Percentiles rank a stretch among this genome's conserved stretches.
These are phyloP conservation scores for Perithous albicinctus DNA, from an alignment of 2,888 invertebrate genomes.

Conservation along the genomic window DNA sequence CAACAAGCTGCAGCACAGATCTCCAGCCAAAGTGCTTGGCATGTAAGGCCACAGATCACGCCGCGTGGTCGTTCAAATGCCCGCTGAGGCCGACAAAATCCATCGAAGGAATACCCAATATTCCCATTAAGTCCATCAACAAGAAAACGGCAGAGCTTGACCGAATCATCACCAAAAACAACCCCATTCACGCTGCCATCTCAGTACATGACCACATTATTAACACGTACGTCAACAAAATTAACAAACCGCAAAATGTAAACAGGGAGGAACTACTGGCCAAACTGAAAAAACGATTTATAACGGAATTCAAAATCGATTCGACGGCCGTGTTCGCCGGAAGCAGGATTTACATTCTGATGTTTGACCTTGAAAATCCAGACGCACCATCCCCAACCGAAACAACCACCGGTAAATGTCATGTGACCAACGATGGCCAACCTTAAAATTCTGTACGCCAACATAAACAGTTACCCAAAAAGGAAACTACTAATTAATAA, in stretches of 20 bases:
- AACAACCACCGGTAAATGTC: not conserved
- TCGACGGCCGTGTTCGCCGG: not conserved
- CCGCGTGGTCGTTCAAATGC: slow-evolving; percentile 20
- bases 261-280: not conserved
- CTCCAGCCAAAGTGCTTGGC: slow-evolving; percentile 24
- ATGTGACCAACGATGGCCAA: slow-evolving; percentile 4
- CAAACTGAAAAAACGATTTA: too few relatives aligned
- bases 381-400: slow-evolving; percentile 7
- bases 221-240: too few relatives aligned
- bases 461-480: not conserved
- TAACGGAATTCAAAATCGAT: not conserved
- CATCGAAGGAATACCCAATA: slow-evolving; percentile 2
- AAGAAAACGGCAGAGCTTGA: slow-evolving; percentile 13
- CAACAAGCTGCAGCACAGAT: not conserved
- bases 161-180: not conserved
- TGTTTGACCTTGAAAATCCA: too few relatives aligned
- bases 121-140: slow-evolving; percentile 3
- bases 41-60: slow-evolving; percentile 17
- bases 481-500: too few relatives aligned
- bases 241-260: slow-evolving; percentile 8
- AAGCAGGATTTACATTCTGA: too few relatives aligned
- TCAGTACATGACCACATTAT: too few relatives aligned
- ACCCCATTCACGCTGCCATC: slow-evolving; percentile 7
- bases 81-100: not conserved
- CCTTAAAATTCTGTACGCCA: not conserved